A percentile compares a stretch with the other conserved stretches of the same genome.
phyloP scores from a whole-genome alignment of 2,888 invertebrate species.

The Drepanosiphum platanoidis region DNA sequence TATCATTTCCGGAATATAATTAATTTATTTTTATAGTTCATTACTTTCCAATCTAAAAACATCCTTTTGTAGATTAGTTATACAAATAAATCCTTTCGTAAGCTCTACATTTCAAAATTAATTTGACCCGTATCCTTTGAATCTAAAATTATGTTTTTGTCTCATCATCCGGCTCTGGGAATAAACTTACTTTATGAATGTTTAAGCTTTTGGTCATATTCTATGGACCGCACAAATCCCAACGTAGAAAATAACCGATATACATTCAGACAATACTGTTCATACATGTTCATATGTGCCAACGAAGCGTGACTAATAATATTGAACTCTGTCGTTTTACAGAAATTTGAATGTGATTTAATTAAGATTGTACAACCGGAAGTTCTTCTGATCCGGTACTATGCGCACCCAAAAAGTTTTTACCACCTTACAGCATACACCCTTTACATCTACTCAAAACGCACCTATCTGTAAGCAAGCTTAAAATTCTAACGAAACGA shows the following conservation, averaged over 20 bases:
- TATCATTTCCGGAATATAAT: background rate
- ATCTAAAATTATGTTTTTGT: conserved; percentile 45
- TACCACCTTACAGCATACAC: conserved; percentile 28
- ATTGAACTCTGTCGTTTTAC: conserved; percentile 58
- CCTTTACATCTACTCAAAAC: background rate
- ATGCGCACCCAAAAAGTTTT: conserved; percentile 47
- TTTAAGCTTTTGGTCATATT: conserved; percentile 38
- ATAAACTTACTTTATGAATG: conserved; percentile 53
- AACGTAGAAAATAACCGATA: conserved; percentile 31
- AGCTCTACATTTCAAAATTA: conserved; percentile 50
- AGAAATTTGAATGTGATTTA: conserved; percentile 58
- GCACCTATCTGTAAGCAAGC: conserved; percentile 3
- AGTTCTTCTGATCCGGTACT: conserved; percentile 51
- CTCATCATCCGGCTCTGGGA: conserved; percentile 25
- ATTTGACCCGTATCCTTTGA: conserved; percentile 55
- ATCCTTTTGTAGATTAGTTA: conserved; percentile 31
- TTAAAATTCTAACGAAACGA: conserved; percentile 23
- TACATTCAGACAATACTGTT: conserved; percentile 10
- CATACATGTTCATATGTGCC: background rate
- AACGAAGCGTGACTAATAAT: conserved; percentile 50
- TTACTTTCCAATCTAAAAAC: conserved; percentile 47
- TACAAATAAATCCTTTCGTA: conserved; percentile 36
- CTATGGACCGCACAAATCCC: conserved; percentile 2
- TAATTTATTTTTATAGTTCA: conserved; percentile 24
- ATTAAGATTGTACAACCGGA: conserved; percentile 55